Evolutionary conservation across 2,113 vertebrate species (phyloP), one percentile per base, ranked within the genome.

Genomic region (Phyllopteryx taeniolatus): DNA sequence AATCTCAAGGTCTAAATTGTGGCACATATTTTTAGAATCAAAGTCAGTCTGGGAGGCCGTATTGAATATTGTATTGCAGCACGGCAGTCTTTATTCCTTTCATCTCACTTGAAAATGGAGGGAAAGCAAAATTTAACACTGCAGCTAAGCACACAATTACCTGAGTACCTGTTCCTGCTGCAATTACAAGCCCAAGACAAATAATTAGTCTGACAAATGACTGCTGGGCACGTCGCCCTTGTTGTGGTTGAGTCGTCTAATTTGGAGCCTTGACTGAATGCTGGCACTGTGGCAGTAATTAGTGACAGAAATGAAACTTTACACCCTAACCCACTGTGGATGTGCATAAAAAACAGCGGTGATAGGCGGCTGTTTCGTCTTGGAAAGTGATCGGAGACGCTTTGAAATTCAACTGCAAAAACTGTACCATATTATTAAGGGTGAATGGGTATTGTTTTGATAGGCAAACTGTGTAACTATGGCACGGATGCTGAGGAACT

Each of bases 181-280:
- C 90, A 91, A 91, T 93, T 91, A 91, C 91, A 84, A 87, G 87
- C 88, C 88, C 87, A 90, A 91, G 91, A 91, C 91, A 92, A 92
- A 92, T 92, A 93, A 93, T 93, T 93, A 93, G 89, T 91, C 89
- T 90, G 89, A 91, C 88, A 91, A 93, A 92, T 91, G 90, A 92
- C 90, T 93, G 88, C 85, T 83, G 89, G 90, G 90, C 86, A 87
- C 85, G 82, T 87, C 85, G 85, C 85, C 85, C 90, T 91, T 92
- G 89, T 91, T 92, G 91, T 91, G 91, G 89, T 91, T 89, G 89
- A 92, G 91, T 87, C 78, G 78, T 91, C 88, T 92, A 93, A 93
- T 92, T 91, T 92, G 88, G 87, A 91, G 85, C 83, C 82, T 85
- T 78, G 27, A 81, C 82, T 63, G 82, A 89, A 90, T 77, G 88